Evolutionary conservation across 1,140 invertebrate genomes (phyloP), one percentile per base, ranked within the genome.

Genomic region (Metopolophium dirhodum): DNA sequence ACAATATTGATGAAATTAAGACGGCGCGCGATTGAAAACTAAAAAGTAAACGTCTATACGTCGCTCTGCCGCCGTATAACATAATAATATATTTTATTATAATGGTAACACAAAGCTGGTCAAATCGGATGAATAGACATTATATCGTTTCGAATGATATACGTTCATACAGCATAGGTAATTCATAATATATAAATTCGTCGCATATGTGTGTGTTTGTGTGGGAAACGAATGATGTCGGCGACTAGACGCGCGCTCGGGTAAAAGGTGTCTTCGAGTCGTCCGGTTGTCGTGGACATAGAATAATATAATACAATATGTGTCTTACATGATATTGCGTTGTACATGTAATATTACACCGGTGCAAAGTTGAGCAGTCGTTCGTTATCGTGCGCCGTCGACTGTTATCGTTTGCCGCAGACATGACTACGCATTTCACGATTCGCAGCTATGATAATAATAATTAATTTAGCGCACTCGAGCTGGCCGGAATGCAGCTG

Each of bases 1-100:
- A 92, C 91, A 92, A 92, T 92, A 85, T 92, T 85, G 91, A 92
- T 85, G 77, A 92, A 92, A 92, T 92, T 92, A 92, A 92, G 91
- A 92, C 77, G 68, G 37, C 49, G n/a, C n/a, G n/a, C n/a, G 77
- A 83, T 83, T 83, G 91, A 92, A 85, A 82, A 85, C 85, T 77
- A 83, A 41, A 90, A 90, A 57, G 37, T 23, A 37, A 54, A 35
- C 87, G 87, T 57, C 49, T 30, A 26, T 30, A 41, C 41, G 61
- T 68, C 61, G 30, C 61, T n/a, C 26, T 9, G 9, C 57, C 61
- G 41, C 87, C 87, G 49, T 22, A n/a, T 37, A 82, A 37, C 7
- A 26, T 20, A 85, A 37, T 18, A 85, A 6, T 8, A 23, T 35
- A 23, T 41, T 86, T 86, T 90, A 90, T 61, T 57, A 90, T 83